phyloP scores from a whole-genome alignment of 2,797 vertebrate genomes.

The Microctenopoma steveboyesi region DNA sequence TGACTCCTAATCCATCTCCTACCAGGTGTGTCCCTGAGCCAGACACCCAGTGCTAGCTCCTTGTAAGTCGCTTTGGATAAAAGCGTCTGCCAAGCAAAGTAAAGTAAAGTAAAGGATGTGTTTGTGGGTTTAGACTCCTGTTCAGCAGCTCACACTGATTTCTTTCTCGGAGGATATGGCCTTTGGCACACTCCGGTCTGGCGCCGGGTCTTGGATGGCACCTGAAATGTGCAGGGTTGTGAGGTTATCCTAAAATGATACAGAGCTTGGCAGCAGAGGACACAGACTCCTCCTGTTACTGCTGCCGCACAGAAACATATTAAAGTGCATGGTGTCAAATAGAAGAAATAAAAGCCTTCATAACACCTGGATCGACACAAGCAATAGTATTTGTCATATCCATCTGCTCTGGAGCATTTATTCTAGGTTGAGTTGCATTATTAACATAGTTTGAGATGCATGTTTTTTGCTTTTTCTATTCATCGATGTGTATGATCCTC shows the following conservation, averaged over 20 bases:
- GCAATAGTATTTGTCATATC: slow-evolving; percentile 21
- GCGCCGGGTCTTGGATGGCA: slow-evolving; percentile 21
- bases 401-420: slow-evolving; percentile 10
- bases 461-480: slow-evolving; percentile 17
- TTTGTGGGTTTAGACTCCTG: slow-evolving; percentile 13
- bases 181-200: slow-evolving; percentile 24
- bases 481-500: slow-evolving; percentile 12
- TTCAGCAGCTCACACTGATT: slow-evolving; percentile 16
- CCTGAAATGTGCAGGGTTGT: slow-evolving; percentile 25
- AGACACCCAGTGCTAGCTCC: too few species aligned
- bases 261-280: slow-evolving; percentile 46
- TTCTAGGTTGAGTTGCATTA: slow-evolving; percentile 20
- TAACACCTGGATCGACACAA: slow-evolving; percentile 11
- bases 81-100: too few species aligned
- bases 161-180: slow-evolving; percentile 2
- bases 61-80: too few species aligned
- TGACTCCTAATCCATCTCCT: too few species aligned
- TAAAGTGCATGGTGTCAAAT: slow-evolving; percentile 1
- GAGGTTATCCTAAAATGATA: slow-evolving; percentile 27
- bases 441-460: slow-evolving; percentile 25
- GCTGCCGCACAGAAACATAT: slow-evolving; percentile 13
- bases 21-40: too few species aligned
- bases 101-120: not conserved
- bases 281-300: slow-evolving; percentile 24
- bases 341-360: slow-evolving; percentile 3